These are phyloP conservation scores for Meloidogyne exigua DNA, from an alignment of 1,140 invertebrate genomes.

Conservation along the genomic window DNA sequence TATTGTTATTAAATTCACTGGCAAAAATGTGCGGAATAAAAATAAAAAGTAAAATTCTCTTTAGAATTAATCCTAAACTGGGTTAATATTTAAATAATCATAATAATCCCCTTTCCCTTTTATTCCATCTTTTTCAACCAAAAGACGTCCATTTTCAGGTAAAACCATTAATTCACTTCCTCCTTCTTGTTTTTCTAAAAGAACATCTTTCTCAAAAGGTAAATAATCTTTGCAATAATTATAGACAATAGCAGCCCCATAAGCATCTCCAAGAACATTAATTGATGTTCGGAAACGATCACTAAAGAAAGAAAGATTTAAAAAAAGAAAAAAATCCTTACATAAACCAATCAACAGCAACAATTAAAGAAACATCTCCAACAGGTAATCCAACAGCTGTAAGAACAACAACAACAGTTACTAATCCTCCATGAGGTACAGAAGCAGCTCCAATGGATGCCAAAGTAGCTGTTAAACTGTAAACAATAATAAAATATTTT, in stretches of 20 bases:
- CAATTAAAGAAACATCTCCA: slow-evolving; percentile 83
- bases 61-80: not conserved
- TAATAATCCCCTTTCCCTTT: not conserved
- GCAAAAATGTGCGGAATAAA: not conserved
- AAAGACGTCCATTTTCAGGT: slow-evolving; percentile 3
- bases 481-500: slow-evolving; percentile 25
- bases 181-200: not conserved
- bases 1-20: not conserved
- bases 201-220: not conserved
- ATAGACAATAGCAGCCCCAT: slow-evolving; percentile 87
- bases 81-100: not conserved
- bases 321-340: slow-evolving; percentile 51
- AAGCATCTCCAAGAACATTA: slow-evolving; percentile 89
- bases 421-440: slow-evolving; percentile 81
- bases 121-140: not conserved
- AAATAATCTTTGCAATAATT: slow-evolving; percentile 21
- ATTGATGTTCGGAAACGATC: slow-evolving; percentile 92
- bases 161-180: not conserved
- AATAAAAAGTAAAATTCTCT: not conserved
- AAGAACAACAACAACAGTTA: slow-evolving; percentile 96
- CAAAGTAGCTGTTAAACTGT: slow-evolving; percentile 85
- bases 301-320: slow-evolving; percentile 4
- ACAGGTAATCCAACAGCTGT: slow-evolving; percentile 87
- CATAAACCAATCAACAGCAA: slow-evolving; percentile 92
- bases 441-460: slow-evolving; percentile 93